Base-by-base conservation (phyloP, 2,797 vertebrate species). In the Lacerta viridis region DNA sequence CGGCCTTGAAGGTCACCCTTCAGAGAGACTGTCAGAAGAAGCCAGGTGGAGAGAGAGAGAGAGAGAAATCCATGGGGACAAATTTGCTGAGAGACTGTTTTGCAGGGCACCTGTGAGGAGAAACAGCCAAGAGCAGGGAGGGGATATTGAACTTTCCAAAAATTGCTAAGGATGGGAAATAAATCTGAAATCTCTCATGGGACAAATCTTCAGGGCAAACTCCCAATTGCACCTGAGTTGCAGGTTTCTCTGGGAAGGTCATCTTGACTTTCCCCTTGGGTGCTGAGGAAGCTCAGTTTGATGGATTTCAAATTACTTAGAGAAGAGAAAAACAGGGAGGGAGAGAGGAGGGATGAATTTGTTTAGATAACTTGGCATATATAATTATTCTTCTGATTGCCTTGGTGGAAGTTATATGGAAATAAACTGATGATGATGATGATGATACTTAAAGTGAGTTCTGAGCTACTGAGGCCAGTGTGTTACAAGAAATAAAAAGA, bases 71-170 rank as follows among this genome's bases (percentile, higher is more conserved):
- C 15, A 29, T 36, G 39, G 83, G 71, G 15, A 85, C 1, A 46
- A 80, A 85, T 39, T 66, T 89, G 83, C 83, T 80, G 83, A 85
- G 83, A 89, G 83, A 66, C 36, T 13, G n/a, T 80, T 85, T 75
- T 66, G 55, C 5, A 18, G 59, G 50, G 78, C 88, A 85, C 83
- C 83, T 75, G 77, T 36, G 39, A 72, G 46, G 77, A 75, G 69
- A 46, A 75, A 33, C n/a, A 66, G 88, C 77, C 78, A 50, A 50
- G 69, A 80, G 68, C 55, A 64, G 7, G 50, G 76, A 74, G 36
- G 15, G 39, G 55, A 66, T 85, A 89, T 85, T 50, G 83, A 89
- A 89, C 78, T 88, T 77, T 61, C 55, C 6, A 20, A 20, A 66
- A 66, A 72, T 9, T 76, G 82, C 33, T 74, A 80, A 50, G 41